Evolutionary conservation across 1,140 invertebrate species (phyloP).

Genomic region (Cydia amplana): DNA sequence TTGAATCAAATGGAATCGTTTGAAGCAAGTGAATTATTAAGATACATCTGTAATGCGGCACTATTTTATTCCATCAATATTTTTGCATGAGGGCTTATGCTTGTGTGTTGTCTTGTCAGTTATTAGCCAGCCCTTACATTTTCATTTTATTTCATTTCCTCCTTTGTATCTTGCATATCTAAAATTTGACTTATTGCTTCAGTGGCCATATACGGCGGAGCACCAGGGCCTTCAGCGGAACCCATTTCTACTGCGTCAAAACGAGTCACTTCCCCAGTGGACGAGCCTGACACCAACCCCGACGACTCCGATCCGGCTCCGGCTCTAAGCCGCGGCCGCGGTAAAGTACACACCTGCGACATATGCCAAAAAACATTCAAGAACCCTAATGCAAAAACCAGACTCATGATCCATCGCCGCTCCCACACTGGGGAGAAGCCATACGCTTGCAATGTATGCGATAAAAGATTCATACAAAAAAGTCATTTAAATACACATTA

Average conservation of each 20-base stretch:
- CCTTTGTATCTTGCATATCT: neutral
- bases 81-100: too few relatives aligned
- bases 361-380: neutral
- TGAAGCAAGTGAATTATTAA: too few relatives aligned
- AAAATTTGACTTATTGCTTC: neutral
- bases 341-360: neutral
- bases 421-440: neutral
- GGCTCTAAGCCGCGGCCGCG: neutral
- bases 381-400: neutral
- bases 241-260: neutral
- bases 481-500: neutral
- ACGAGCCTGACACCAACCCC: neutral
- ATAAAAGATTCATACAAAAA: conserved; percentile 4
- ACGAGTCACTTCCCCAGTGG: neutral
- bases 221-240: neutral
- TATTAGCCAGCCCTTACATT: too few relatives aligned
- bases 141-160: too few relatives aligned
- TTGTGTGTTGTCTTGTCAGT: too few relatives aligned
- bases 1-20: too few relatives aligned
- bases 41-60: too few relatives aligned
- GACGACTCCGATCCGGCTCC: neutral
- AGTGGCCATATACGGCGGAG: neutral
- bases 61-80: too few relatives aligned
- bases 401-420: conserved; percentile 4
- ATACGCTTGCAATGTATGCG: neutral